A percentile compares a stretch with the other conserved stretches of the same genome.
phyloP scores from a whole-genome alignment of 2,797 vertebrate genomes.

The Onychomys leucogaster region DNA sequence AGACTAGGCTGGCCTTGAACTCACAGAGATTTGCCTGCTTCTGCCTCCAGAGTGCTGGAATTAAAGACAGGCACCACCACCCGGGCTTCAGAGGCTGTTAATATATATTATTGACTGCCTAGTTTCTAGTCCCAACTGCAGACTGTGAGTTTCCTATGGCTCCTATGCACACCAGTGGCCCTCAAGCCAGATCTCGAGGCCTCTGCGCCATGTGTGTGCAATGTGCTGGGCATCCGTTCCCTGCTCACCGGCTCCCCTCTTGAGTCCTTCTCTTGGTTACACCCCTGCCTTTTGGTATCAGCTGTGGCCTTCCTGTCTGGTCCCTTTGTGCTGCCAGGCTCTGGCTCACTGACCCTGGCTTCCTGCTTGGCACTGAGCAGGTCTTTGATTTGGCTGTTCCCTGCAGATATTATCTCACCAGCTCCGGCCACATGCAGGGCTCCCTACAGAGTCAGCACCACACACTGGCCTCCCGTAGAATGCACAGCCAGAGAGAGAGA shows the following conservation, averaged over 20 bases:
- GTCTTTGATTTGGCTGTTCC: constrained; percentile 44
- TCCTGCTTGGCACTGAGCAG: constrained; percentile 48
- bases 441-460: background rate
- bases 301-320: background rate
- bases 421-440: background rate
- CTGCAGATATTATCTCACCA: background rate
- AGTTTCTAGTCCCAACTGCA: background rate
- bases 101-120: background rate
- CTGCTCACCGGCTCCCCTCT: background rate
- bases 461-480: background rate
- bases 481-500: background rate
- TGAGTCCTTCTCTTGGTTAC: background rate
- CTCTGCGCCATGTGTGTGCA: background rate
- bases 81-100: background rate
- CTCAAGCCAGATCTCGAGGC: background rate
- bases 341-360: constrained; percentile 5
- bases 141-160: background rate
- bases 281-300: background rate
- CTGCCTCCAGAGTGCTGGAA: background rate
- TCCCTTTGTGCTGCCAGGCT: constrained; percentile 29
- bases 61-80: background rate
- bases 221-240: background rate
- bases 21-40: background rate
- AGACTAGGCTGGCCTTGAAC: background rate
- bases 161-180: too few species aligned